Evolutionary conservation across 2,888 invertebrate species (phyloP).

Genomic region (Ichneumoninae sp.): DNA sequence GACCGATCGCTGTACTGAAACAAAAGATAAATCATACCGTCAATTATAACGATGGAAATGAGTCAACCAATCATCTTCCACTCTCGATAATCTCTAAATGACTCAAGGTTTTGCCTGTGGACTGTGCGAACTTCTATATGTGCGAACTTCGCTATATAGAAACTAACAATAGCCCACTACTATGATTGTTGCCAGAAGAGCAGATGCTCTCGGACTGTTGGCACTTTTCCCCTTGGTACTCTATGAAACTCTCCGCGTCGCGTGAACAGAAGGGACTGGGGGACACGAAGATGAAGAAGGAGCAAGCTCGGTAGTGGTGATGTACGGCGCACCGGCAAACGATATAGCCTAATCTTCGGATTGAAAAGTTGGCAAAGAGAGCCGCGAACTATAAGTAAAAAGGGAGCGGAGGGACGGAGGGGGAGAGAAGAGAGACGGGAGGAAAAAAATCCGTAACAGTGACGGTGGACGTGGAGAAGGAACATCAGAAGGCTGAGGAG

Average conservation of each 20-base stretch:
- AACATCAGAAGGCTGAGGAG: conserved; percentile 48
- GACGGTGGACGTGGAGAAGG: conserved; percentile 53
- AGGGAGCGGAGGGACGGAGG: conserved; percentile 1
- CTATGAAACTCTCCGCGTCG: conserved; percentile 34
- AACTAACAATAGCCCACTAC: conserved; percentile 25
- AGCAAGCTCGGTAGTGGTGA: conserved; percentile 29
- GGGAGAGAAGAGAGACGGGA: conserved; percentile 36
- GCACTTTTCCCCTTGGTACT: conserved; percentile 26
- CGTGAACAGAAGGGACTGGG: conserved; percentile 23
- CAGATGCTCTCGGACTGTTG: conserved; percentile 44
- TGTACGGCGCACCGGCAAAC: conserved; percentile 42
- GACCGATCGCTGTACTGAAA: conserved; percentile 88
- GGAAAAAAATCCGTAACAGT: conserved; percentile 49
- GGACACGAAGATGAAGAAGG: conserved; percentile 11
- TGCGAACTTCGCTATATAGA: background rate
- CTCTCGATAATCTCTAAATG: conserved; percentile 9
- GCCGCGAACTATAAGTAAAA: conserved; percentile 62
- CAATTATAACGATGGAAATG: conserved; percentile 17
- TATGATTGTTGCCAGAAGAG: conserved; percentile 24
- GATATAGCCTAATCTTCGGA: conserved; percentile 76
- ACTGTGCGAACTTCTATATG: too few relatives aligned
- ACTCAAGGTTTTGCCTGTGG: conserved; percentile 8
- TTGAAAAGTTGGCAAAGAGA: conserved; percentile 81
- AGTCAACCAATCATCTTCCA: background rate
- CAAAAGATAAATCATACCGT: conserved; percentile 70